Conservation (phyloP, 1,140 invertebrate species). For the Brachionus manjavacas region DNA sequence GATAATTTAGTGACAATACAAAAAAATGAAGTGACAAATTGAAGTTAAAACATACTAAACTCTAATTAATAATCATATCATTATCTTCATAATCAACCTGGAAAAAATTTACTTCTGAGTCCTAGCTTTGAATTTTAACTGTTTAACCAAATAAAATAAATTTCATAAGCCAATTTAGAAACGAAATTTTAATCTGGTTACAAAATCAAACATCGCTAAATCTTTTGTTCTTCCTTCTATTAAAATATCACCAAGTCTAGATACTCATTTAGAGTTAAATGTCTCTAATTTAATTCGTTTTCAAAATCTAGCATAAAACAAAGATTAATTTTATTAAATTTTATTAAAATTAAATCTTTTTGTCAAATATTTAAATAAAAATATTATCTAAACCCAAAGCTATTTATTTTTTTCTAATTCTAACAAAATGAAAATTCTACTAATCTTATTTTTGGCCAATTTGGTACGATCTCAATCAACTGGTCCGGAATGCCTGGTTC, state of each 20-base stretch:
- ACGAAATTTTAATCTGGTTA: neutral
- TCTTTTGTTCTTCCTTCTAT: slow-evolving; percentile 15
- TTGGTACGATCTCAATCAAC: neutral
- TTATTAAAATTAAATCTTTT: slow-evolving; percentile 3
- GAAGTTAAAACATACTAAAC: neutral
- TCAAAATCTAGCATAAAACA: neutral
- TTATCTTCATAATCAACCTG: neutral
- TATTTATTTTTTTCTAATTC: neutral
- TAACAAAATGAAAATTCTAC: neutral
- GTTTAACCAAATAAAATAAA: neutral
- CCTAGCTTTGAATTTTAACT: neutral
- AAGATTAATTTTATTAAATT: slow-evolving; percentile 16
- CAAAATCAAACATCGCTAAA: neutral
- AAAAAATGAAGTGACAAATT: neutral
- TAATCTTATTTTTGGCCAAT: neutral
- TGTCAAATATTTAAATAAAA: slow-evolving; percentile 15
- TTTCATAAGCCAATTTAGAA: neutral
- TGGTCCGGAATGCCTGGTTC: neutral
- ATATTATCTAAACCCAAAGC: neutral
- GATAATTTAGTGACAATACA: too few relatives aligned
- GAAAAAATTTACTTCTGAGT: neutral
- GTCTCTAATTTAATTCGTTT: slow-evolving; percentile 17
- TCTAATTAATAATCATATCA: neutral
- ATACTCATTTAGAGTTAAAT: neutral
- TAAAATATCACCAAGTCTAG: neutral